Base-by-base conservation (phyloP, 2,113 vertebrate species). In the Mola mola region DNA sequence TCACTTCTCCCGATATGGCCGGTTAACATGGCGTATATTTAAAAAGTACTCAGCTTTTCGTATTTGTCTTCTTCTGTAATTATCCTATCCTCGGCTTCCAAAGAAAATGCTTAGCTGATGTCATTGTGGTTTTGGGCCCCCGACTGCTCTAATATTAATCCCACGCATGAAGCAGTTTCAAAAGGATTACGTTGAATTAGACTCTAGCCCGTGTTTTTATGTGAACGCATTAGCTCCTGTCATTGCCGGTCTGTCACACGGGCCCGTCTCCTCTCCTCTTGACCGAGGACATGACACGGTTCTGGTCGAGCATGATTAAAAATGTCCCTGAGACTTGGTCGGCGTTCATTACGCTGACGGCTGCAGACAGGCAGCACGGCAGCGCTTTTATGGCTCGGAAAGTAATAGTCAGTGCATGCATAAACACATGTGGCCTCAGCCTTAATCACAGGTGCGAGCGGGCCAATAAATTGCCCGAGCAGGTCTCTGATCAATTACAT, bases 391-490 rank as follows among this genome's bases (percentile, higher is more conserved):
- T 31, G 34, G 66, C 42, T 4, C 31, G 8, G 49, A 72, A 58
- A 52, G 71, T 29, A 66, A 75, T 57, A 25, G 76, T 15, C 11
- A n/a, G 56, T 26, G 79, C 78, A 81, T 86, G 82, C 85, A 85
- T 82, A 86, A 89, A 84, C 82, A 81, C 82, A 86, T 75, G 75
- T 22, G 62, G 71, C 81, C 75, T 80, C 78, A 48, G 69, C 76
- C 75, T 90, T 92, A 90, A 91, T 90, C 85, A 92, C 83, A 82
- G 89, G 91, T 92, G 90, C 80, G 76, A 83, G 75, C 41, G 61
- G 82, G 79, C 85, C 86, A 81, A 86, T 92, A 91, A 91, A 92
- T 90, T 88, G 90, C 90, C 73, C 66, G 48, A 83, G 87, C 82
- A 73, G 81, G 66, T 83, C 78, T 87, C 81, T 84, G 88, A 93